These are phyloP conservation scores for Daubentonia madagascariensis DNA, from an alignment of 2,113 vertebrate species.

Conservation along the genomic window DNA sequence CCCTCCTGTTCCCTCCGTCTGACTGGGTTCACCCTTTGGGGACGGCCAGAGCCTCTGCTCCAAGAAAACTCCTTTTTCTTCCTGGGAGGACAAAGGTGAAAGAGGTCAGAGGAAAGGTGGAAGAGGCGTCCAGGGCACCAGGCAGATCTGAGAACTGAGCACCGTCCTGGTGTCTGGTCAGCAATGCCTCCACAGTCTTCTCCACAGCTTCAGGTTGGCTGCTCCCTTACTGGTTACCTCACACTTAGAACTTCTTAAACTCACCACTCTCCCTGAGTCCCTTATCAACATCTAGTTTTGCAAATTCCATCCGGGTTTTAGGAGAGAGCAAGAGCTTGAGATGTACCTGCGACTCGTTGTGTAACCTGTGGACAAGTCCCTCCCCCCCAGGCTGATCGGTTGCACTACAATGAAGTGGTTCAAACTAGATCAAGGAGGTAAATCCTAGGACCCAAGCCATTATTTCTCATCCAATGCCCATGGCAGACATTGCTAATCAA, in stretches of 20 bases:
- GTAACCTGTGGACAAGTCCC: not conserved
- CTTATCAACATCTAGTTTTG: not conserved
- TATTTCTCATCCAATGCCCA: not conserved
- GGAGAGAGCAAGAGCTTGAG: not conserved
- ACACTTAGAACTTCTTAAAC: not conserved
- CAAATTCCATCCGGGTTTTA: not conserved
- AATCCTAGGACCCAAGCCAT: not conserved
- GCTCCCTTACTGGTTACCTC: not conserved
- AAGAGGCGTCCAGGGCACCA: not conserved
- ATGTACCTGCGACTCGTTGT: not conserved
- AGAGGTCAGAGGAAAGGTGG: not conserved
- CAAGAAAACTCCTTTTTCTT: not conserved
- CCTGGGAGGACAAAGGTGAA: not conserved
- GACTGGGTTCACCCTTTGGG: not conserved
- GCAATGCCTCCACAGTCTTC: not conserved
- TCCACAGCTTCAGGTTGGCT: not conserved
- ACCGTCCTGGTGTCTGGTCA: not conserved
- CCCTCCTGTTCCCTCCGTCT: not conserved
- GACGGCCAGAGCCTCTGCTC: not conserved
- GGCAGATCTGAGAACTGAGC: not conserved
- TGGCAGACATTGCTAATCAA: constrained; percentile 63
- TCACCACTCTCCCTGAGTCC: not conserved
- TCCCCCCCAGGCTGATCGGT: not conserved
- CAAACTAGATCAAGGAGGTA: not conserved
- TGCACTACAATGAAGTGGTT: not conserved